Percentiles rank a stretch among this genome's conserved stretches.
Conservation (phyloP, 2,888 invertebrate species). For the Xestia xanthographa region DNA sequence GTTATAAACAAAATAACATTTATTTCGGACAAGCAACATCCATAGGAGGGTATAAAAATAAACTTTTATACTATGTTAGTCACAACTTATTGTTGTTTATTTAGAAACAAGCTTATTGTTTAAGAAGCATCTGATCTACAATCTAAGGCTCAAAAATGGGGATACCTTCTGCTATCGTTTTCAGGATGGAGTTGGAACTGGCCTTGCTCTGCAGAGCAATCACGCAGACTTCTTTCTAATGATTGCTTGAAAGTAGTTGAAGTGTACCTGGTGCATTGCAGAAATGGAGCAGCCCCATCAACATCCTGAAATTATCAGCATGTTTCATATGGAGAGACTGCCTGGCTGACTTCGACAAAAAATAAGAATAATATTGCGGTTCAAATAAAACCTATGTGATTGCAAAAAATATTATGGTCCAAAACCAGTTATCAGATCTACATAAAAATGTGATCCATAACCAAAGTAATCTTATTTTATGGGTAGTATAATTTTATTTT, state of each 20-base stretch:
- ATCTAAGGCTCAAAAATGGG: no score
- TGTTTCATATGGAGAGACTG: background rate
- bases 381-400: background rate
- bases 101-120: background rate
- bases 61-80: no score
- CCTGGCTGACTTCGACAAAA: background rate
- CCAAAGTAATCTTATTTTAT: conserved; percentile 22
- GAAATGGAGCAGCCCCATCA: background rate
- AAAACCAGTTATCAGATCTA: conserved; percentile 7
- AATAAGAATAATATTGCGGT: background rate
- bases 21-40: no score
- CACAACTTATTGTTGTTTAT: background rate
- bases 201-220: no score
- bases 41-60: no score
- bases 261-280: no score
- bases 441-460: conserved; percentile 19
- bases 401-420: background rate
- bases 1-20: no score
- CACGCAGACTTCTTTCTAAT: no score
- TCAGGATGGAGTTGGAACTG: background rate
- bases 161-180: background rate
- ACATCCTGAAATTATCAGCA: background rate
- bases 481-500: conserved; percentile 13
- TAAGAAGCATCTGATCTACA: no score
- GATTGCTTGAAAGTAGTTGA: no score